Evolutionary conservation across 2,888 invertebrate species (phyloP), one percentile per base, ranked within the genome.

Genomic region (Carabus problematicus): DNA sequence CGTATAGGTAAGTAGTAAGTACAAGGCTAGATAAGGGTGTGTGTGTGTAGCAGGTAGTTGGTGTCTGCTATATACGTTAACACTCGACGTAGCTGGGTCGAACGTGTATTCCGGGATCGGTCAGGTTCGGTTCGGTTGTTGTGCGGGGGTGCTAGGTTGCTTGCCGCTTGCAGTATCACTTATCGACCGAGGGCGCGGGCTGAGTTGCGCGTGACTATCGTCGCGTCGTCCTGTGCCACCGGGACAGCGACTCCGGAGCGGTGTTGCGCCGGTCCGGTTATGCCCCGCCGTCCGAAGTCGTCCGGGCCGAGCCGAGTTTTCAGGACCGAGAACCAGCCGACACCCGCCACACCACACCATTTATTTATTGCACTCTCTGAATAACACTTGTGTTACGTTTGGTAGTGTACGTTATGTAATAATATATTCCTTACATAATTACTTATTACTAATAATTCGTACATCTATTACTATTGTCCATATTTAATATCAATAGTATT

Each of bases 381-480:
- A 84, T 84, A 84, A 85, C 84, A 85, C 85, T 85, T 85, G 85
- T 85, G 85, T 85, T 85, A 85, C 85, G 84, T 85, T 85, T 84
- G 84, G 85, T 85, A 84, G 83, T 84, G 83, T 83, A 83, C 84
- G 84, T 83, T 83, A 83, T 83, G 82, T 83, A 82, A 82, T 82
- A 82, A 82, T 82, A 82, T 82, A 80, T 82, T 82, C 81, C 82
- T 82, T 82, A 82, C 81, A 82, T 82, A 82, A 81, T 82, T 82
- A 81, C 80, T 82, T 82, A 81, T 81, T 82, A 80, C 79, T 80
- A 81, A 82, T 82, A 81, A 81, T 82, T 82, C 79, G 69, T 69
- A 69, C 69, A 47, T 69, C 80, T 80, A 80, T 77, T 79, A 80
- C 79, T 81, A 81, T 81, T 81, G 81, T 82, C 80, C 82, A 78